These are phyloP conservation scores for Hapalemur alaotrensis DNA, from an alignment of 2,797 vertebrate species.

Conservation along the genomic window DNA sequence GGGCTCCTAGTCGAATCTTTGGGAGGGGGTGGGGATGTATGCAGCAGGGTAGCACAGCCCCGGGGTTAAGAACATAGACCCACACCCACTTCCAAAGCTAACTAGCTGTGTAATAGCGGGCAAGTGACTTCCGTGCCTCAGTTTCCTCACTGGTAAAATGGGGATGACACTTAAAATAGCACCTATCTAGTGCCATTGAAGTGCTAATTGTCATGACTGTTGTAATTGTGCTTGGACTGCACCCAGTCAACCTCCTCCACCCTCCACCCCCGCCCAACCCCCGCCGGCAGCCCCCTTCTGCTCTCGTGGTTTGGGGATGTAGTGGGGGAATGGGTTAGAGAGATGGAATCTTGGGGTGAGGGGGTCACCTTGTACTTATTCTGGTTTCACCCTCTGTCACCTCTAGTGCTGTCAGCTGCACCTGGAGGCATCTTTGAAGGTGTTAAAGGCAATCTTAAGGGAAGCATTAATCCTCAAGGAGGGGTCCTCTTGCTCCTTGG, in stretches of 20 bases:
- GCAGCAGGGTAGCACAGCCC: not conserved
- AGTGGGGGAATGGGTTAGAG: not conserved
- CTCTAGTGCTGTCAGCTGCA: not conserved
- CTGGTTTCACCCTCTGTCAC: not conserved
- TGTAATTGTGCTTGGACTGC: not conserved
- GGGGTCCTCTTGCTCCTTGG: not conserved
- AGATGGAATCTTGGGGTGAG: not conserved
- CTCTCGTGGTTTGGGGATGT: not conserved
- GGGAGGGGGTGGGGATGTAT: rapidly evolving
- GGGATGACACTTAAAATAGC: not conserved
- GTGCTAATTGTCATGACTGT: not conserved
- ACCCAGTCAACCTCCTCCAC: not conserved
- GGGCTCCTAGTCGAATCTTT: not conserved
- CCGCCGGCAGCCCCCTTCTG: not conserved
- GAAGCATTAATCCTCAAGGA: rapidly evolving
- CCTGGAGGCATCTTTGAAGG: not conserved
- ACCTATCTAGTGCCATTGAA: not conserved
- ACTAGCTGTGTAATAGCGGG: not conserved
- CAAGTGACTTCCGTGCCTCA: not conserved
- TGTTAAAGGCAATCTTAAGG: not conserved
- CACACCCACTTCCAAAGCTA: not conserved
- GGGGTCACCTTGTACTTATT: not conserved
- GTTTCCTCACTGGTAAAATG: constrained; percentile 37
- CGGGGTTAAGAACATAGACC: not conserved
- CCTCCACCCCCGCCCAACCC: not conserved